These are phyloP conservation scores for Rousettus madagascariensis DNA, from an alignment of 2,797 vertebrate genomes.

Conservation along the genomic window DNA sequence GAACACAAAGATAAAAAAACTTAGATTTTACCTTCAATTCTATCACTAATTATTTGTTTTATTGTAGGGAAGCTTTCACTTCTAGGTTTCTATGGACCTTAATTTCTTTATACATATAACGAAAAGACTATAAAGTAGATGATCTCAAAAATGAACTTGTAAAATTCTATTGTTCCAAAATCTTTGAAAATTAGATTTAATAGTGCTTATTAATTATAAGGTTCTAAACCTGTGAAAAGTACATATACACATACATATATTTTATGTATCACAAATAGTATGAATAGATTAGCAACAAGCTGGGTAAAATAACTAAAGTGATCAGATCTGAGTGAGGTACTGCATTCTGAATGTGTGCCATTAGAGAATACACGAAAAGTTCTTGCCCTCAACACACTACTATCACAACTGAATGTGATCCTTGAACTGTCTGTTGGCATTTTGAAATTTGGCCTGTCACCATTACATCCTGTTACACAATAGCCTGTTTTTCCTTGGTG, in stretches of 20 bases:
- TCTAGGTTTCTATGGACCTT: slow-evolving; percentile 15
- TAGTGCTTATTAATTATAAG: not conserved
- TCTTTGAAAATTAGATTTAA: not conserved
- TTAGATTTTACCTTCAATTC: not conserved
- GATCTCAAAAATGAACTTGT: slow-evolving; percentile 6
- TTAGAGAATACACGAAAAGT: not conserved
- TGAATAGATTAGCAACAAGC: not conserved
- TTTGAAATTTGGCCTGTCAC: slow-evolving; percentile 26
- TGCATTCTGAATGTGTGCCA: not conserved
- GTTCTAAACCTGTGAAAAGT: not conserved
- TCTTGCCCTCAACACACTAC: not conserved
- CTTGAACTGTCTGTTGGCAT: not conserved
- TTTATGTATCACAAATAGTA: not conserved
- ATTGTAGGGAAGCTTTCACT: not conserved
- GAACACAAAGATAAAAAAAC: not conserved
- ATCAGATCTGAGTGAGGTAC: not conserved
- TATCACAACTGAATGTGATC: not conserved
- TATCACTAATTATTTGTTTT: not conserved
- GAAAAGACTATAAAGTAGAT: slow-evolving; percentile 18
- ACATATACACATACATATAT: not conserved
- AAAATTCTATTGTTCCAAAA: slow-evolving; percentile 39
- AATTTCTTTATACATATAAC: not conserved
- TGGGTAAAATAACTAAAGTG: not conserved
- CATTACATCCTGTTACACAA: not conserved
- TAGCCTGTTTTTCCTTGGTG: not conserved